Conservation (phyloP, 2,888 invertebrate genomes). For the Thymelicus lineola region DNA sequence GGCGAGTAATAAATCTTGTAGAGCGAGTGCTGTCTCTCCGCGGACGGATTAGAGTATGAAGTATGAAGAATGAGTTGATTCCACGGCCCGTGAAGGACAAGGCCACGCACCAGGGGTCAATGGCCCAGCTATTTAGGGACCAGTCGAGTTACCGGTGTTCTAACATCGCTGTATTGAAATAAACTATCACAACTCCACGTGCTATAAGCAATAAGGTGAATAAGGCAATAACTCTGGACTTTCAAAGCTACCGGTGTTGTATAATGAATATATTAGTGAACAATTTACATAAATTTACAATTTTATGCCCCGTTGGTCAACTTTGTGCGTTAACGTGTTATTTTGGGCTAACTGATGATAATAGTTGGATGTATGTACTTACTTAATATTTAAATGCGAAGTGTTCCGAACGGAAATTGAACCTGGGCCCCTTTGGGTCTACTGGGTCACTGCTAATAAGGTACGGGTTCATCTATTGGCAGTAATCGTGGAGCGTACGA, state of each 20-base stretch:
- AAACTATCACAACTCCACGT: constrained; percentile 21
- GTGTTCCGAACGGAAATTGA: too few relatives aligned
- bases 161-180: constrained; percentile 2
- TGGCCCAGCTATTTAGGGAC: constrained; percentile 70
- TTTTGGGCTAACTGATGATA: constrained; percentile 4
- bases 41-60: constrained; percentile 39
- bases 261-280: constrained; percentile 41
- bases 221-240: constrained; percentile 42
- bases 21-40: constrained; percentile 40
- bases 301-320: constrained; percentile 30
- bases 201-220: constrained; percentile 26
- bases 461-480: too few relatives aligned
- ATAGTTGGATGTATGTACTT: not conserved
- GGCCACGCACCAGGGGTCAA: constrained; percentile 66
- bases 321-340: constrained; percentile 8
- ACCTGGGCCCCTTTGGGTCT: too few relatives aligned
- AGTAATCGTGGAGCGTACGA: too few relatives aligned
- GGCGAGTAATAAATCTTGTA: constrained; percentile 44
- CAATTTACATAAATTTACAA: constrained; percentile 45
- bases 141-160: constrained; percentile 39
- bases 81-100: constrained; percentile 71
- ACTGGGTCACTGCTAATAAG: too few relatives aligned
- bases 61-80: constrained; percentile 58
- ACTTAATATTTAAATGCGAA: constrained; percentile 4
- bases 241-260: constrained; percentile 46